phyloP scores from a whole-genome alignment of 2,888 invertebrate species.

The Luperina nickerlii region DNA sequence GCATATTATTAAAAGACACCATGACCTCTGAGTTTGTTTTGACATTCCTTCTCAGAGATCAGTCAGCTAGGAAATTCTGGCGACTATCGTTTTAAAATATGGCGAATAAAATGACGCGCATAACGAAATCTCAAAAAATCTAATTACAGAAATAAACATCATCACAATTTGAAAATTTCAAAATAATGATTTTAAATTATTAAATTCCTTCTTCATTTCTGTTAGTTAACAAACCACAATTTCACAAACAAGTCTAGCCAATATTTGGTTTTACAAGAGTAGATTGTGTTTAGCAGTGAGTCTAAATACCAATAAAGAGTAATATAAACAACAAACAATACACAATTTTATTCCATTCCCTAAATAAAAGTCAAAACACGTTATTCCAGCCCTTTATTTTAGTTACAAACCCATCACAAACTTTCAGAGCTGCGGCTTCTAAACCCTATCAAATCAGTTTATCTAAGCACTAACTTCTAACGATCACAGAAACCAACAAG shows the following conservation, averaged over 20 bases:
- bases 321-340: slow-evolving; percentile 15
- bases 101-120: background rate
- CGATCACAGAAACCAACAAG: slow-evolving; percentile 51
- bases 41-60: background rate
- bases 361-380: slow-evolving; percentile 22
- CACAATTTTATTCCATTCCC: slow-evolving; percentile 9
- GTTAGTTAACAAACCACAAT: background rate
- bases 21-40: background rate
- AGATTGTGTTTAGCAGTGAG: background rate
- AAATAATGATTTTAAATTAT: background rate
- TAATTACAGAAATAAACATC: background rate
- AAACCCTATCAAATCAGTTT: slow-evolving; percentile 57
- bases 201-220: background rate
- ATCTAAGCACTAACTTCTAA: slow-evolving; percentile 58
- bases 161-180: background rate
- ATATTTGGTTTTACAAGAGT: slow-evolving; percentile 4
- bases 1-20: background rate
- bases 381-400: slow-evolving; percentile 40
- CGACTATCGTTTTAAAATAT: background rate
- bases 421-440: slow-evolving; percentile 31
- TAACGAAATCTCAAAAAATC: background rate
- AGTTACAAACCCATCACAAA: slow-evolving; percentile 44
- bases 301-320: slow-evolving; percentile 17
- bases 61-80: background rate
- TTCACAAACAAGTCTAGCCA: background rate